Evolutionary conservation across 2,888 invertebrate species (phyloP).

Genomic region (Scelioninae gen. 1): DNA sequence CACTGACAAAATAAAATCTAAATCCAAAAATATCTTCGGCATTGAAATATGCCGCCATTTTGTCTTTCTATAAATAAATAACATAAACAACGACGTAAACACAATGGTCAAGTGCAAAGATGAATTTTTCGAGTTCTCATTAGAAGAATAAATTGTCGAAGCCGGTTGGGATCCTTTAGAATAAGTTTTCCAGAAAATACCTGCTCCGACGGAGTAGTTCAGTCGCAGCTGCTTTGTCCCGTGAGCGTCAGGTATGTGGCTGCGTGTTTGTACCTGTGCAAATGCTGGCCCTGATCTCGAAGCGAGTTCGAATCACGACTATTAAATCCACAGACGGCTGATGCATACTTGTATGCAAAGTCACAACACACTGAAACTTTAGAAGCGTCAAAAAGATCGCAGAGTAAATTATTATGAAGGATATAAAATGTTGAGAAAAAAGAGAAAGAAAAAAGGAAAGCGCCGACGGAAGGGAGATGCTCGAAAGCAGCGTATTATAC

Average conservation of each 20-base stretch:
- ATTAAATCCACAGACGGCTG: conserved; percentile 52
- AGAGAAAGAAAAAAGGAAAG: conserved; percentile 44
- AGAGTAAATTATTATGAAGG: conserved; percentile 65
- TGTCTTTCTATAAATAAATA: conserved; percentile 7
- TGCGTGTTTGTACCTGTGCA: conserved; percentile 35
- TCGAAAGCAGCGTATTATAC: conserved; percentile 47
- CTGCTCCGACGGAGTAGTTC: conserved; percentile 15
- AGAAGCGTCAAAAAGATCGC: conserved; percentile 59
- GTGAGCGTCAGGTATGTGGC: conserved; percentile 58
- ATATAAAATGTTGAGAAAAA: conserved; percentile 57
- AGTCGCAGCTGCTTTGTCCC: conserved; percentile 59
- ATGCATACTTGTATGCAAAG: conserved; percentile 47
- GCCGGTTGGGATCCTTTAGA: conserved; percentile 36
- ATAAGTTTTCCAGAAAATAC: conserved; percentile 53
- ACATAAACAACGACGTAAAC: conserved; percentile 18
- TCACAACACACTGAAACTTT: conserved; percentile 59
- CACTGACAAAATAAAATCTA: too few relatives aligned
- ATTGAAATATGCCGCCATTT: too few relatives aligned
- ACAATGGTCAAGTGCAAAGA: conserved; percentile 33
- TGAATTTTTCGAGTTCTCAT: conserved; percentile 37
- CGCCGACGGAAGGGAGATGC: conserved; percentile 33
- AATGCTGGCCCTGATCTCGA: conserved; percentile 50
- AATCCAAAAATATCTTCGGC: too few relatives aligned
- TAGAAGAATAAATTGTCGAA: conserved; percentile 36
- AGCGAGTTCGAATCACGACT: conserved; percentile 49